Percentiles rank a stretch among this genome's conserved stretches.
Evolutionary conservation across 2,797 vertebrate species (phyloP).

Genomic region (Ataeniobius toweri): DNA sequence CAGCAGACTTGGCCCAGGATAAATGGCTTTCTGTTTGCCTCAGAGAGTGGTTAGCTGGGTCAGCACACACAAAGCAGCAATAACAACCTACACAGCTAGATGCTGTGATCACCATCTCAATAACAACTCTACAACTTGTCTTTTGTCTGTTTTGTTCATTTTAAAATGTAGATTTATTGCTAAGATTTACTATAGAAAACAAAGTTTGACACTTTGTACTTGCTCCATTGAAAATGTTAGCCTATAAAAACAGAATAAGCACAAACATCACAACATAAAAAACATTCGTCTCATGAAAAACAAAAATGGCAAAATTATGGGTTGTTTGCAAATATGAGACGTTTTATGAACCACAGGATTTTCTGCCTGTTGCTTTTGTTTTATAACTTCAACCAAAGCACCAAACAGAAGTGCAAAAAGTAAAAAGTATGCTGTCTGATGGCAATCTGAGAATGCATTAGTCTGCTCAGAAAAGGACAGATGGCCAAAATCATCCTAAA

Average conservation of each 20-base stretch:
- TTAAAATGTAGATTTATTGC: slow-evolving; percentile 6
- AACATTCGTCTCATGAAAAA: background rate
- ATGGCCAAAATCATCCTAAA: too few relatives aligned
- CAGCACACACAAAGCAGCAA: slow-evolving; percentile 52
- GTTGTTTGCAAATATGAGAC: background rate
- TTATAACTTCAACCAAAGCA: background rate
- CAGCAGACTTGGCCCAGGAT: slow-evolving; percentile 63
- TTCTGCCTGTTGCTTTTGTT: background rate
- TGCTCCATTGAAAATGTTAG: slow-evolving; percentile 8
- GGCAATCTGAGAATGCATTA: background rate
- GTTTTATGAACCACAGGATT: background rate
- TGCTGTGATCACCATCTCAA: slow-evolving; percentile 30
- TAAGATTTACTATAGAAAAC: slow-evolving; percentile 2
- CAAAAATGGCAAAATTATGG: background rate
- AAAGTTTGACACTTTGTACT: slow-evolving; percentile 43
- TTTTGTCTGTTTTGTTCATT: slow-evolving; percentile 17
- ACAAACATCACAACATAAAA: background rate
- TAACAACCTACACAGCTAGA: slow-evolving; percentile 34
- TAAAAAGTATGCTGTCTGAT: background rate
- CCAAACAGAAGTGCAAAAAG: background rate
- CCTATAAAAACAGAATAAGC: background rate
- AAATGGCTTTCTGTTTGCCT: slow-evolving; percentile 73
- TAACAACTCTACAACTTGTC: slow-evolving; percentile 23
- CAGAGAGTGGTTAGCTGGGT: slow-evolving; percentile 55
- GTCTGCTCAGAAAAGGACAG: too few relatives aligned